Evolutionary conservation across 2,797 vertebrate species (phyloP).

Genomic region (Sebastes itinus): DNA sequence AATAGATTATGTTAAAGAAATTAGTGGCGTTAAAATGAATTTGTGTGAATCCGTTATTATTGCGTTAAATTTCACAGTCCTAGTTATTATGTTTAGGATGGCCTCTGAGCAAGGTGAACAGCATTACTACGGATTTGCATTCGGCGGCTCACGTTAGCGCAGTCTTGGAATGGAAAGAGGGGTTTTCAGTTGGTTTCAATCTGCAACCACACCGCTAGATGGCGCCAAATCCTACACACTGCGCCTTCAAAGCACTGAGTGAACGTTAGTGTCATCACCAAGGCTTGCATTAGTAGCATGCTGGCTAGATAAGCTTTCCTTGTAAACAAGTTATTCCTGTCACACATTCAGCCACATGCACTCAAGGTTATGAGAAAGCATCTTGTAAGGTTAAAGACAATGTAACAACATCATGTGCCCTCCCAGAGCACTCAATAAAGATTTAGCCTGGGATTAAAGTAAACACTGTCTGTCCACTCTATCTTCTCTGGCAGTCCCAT

Average conservation of each 20-base stretch:
- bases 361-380: background rate
- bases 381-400: background rate
- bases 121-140: no score
- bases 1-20: no score
- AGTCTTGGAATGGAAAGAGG: background rate
- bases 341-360: background rate
- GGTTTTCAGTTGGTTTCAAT: background rate
- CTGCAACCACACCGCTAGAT: background rate
- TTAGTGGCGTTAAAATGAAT: no score
- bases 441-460: conserved; percentile 4
- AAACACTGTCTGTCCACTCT: background rate
- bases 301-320: background rate
- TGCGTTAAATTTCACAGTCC: no score
- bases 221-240: background rate
- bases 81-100: no score
- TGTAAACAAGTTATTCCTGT: background rate
- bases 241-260: background rate
- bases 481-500: background rate
- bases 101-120: no score
- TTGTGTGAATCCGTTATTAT: no score
- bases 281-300: background rate
- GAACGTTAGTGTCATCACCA: background rate
- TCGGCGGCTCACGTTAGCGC: no score
- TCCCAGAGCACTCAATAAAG: background rate
- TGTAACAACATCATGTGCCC: background rate